A percentile compares a stretch with the other conserved stretches of the same genome.
Evolutionary conservation across 2,888 invertebrate species (phyloP).

Genomic region (Apoderus coryli): DNA sequence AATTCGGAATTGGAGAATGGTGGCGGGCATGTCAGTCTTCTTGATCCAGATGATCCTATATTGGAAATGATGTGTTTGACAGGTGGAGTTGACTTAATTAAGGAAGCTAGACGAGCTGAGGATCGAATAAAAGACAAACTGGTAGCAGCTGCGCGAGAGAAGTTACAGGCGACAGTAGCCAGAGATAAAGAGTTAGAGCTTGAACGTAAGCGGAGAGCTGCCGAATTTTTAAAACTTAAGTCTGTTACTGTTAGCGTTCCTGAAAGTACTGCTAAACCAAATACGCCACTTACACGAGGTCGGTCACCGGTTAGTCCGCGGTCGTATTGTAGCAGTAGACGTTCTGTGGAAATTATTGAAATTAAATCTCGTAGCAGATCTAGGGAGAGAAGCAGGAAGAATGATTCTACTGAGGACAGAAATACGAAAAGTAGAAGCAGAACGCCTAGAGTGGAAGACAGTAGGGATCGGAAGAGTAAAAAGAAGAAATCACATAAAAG

Average conservation of each 20-base stretch:
- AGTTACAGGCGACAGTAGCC: conserved; percentile 40
- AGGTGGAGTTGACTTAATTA: conserved; percentile 36
- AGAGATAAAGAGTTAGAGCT: conserved; percentile 42
- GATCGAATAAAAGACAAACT: conserved; percentile 45
- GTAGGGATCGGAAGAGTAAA: conserved; percentile 23
- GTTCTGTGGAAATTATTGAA: conserved; percentile 15
- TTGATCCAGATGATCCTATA: conserved; percentile 31
- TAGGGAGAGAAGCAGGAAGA: conserved; percentile 13
- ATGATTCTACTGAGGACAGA: conserved; percentile 19
- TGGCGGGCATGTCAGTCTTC: conserved; percentile 18
- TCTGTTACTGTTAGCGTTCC: conserved; percentile 14
- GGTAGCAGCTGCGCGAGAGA: conserved; percentile 39
- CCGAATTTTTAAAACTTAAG: conserved; percentile 51
- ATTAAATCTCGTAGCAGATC: conserved; percentile 9
- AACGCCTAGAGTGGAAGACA: conserved; percentile 16
- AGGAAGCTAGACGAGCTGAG: conserved; percentile 33
- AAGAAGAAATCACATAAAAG: conserved; percentile 37
- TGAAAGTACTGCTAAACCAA: conserved; percentile 5
- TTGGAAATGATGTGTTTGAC: conserved; percentile 45
- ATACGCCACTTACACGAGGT: conserved; percentile 19
- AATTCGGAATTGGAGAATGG: neutral
- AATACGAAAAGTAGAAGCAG: conserved; percentile 18
- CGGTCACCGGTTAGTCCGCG: too few species aligned
- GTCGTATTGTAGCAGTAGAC: conserved; percentile 18
- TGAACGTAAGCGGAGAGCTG: conserved; percentile 67